Evolutionary conservation across 2,113 vertebrate species (phyloP).

Genomic region (Paramormyrops kingsleyae): DNA sequence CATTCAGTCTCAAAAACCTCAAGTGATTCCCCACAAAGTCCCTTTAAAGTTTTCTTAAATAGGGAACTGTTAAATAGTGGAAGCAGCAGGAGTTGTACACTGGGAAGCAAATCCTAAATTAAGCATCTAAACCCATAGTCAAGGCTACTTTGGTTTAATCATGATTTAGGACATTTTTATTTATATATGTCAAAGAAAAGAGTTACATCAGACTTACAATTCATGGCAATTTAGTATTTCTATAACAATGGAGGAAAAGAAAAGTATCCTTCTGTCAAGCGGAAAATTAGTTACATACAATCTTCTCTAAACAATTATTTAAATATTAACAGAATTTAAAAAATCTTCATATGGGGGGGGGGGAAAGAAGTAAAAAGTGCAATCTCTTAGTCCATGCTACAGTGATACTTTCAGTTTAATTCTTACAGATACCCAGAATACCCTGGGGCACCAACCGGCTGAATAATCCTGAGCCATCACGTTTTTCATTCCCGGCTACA

Average conservation of each 20-base stretch:
- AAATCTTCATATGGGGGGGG: not conserved
- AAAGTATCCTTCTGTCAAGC: not conserved
- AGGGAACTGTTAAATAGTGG: not conserved
- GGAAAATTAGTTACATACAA: not conserved
- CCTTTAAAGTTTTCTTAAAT: not conserved
- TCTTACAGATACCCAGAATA: not conserved
- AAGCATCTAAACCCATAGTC: not conserved
- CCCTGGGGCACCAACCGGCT: not conserved
- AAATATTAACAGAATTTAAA: not conserved
- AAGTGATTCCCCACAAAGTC: not conserved
- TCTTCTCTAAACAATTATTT: not conserved
- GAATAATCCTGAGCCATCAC: not conserved
- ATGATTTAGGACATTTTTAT: not conserved
- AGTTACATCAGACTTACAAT: not conserved
- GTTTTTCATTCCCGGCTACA: not conserved
- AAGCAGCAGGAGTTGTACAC: not conserved
- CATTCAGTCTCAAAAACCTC: not conserved
- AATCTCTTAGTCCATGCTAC: not conserved
- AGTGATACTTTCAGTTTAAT: not conserved
- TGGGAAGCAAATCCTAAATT: not conserved
- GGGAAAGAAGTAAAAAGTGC: not conserved
- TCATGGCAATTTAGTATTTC: not conserved
- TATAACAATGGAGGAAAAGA: not conserved
- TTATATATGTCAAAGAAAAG: not conserved
- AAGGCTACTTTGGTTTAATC: constrained; percentile 2